Evolutionary conservation across 2,113 vertebrate genomes (phyloP).

Genomic region (Corythornis vintsioides): DNA sequence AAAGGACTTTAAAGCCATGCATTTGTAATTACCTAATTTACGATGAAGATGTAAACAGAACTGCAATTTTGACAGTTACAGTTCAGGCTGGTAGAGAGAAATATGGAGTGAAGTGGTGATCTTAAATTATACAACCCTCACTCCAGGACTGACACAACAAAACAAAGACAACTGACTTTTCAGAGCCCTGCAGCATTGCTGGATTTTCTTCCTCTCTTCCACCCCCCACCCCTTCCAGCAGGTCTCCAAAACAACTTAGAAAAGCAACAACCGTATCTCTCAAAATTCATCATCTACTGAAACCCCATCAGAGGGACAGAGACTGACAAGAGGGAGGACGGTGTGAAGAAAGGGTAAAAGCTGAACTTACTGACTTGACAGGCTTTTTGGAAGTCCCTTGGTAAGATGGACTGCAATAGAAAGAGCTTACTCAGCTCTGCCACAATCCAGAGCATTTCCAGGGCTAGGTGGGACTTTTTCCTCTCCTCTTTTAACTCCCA

Average conservation of each 20-base stretch:
- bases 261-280: background rate
- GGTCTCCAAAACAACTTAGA: background rate
- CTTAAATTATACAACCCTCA: background rate
- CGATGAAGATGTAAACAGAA: background rate
- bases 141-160: rapidly evolving
- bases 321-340: background rate
- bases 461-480: background rate
- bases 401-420: background rate
- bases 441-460: background rate
- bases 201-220: background rate
- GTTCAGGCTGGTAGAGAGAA: background rate
- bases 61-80: background rate
- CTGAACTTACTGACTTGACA: constrained; percentile 21
- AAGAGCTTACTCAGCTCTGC: background rate
- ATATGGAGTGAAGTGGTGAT: background rate
- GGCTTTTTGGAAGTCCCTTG: constrained; percentile 15
- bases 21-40: background rate
- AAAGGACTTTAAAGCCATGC: constrained; percentile 16
- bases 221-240: background rate
- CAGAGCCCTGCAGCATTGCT: background rate
- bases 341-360: background rate
- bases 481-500: constrained; percentile 29
- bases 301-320: background rate
- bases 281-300: background rate
- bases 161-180: background rate